Evolutionary conservation across 2,797 vertebrate species (phyloP), one percentile per base, ranked within the genome.

Genomic region (Crocodylus rhombifer): DNA sequence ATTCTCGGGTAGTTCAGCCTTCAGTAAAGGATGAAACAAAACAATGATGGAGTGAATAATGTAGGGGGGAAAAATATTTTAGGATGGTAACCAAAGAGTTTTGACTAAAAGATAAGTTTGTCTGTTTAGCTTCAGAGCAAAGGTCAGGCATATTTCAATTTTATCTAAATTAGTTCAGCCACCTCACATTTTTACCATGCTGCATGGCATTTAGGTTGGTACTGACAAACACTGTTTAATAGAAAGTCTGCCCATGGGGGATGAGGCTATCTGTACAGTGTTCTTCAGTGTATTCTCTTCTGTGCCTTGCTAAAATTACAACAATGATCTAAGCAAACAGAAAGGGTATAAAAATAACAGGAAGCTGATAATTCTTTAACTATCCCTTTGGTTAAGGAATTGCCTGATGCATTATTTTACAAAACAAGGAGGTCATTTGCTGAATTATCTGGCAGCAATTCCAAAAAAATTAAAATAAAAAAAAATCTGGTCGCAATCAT

Each of bases 51-150:
- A 78, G 75, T 3, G 57, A 33, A 33, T 16, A 60, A 58, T 1
- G 0, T 0, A 4, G 2, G 77, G 67, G 56, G 18, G 25, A 80
- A 33, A 0, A 0, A 5, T 20, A 30, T n/a, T 79, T 65, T 21
- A 26, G 14, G 81, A 11, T 84, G 33, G 20, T 61, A 76, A 21
- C 10, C 21, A 65, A 28, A 57, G 8, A 17, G 55, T 63, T 75
- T 26, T 7, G 73, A 56, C 25, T 56, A 75, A 74, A 33, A 64
- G 51, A 55, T 18, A 23, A 61, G 55, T 63, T 20, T 4, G 16
- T 56, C 82, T 93, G 51, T 51, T 82, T 17, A 18, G 51, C 42
- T 80, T 56, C 3, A 2, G 16, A 77, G 55, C 6, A 64, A 92
- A 80, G 42, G 26, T 71, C 62, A 57, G 28, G 30, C 28, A 20